Conservation (phyloP, 2,888 invertebrate genomes). For the Tipula lateralis region DNA sequence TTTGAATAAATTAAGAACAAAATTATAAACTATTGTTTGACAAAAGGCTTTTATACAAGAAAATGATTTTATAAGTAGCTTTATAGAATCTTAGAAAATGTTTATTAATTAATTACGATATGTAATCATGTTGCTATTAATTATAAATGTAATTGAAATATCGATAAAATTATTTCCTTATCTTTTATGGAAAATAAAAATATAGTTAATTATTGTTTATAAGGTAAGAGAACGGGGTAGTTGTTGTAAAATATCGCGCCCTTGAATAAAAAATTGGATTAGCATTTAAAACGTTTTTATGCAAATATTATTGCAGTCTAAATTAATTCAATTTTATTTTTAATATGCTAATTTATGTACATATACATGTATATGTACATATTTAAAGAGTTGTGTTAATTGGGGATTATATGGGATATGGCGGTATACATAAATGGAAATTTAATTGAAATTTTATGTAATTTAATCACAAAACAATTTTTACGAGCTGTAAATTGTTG, state of each 20-base stretch:
- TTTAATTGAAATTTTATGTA: constrained; percentile 19
- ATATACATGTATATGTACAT: neutral
- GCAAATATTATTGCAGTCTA: neutral
- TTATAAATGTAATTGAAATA: neutral
- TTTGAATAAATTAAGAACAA: neutral
- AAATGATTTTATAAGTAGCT: too few species aligned
- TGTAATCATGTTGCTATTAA: neutral
- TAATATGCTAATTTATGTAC: neutral
- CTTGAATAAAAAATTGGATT: neutral
- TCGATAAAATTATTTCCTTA: neutral
- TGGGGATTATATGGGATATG: neutral
- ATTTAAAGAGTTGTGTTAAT: constrained; percentile 4
- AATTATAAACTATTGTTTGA: neutral
- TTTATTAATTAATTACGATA: neutral
- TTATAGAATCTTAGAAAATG: neutral
- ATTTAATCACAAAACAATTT: neutral
- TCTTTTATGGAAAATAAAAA: neutral
- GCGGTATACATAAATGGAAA: neutral
- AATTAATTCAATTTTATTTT: neutral
- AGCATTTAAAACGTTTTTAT: neutral
- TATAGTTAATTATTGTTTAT: neutral
- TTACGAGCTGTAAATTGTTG: neutral
- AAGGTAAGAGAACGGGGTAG: neutral
- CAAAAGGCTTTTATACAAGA: neutral
- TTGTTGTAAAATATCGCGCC: neutral